Evolutionary conservation across 2,797 vertebrate genomes (phyloP).

Genomic region (Artibeus lituratus): DNA sequence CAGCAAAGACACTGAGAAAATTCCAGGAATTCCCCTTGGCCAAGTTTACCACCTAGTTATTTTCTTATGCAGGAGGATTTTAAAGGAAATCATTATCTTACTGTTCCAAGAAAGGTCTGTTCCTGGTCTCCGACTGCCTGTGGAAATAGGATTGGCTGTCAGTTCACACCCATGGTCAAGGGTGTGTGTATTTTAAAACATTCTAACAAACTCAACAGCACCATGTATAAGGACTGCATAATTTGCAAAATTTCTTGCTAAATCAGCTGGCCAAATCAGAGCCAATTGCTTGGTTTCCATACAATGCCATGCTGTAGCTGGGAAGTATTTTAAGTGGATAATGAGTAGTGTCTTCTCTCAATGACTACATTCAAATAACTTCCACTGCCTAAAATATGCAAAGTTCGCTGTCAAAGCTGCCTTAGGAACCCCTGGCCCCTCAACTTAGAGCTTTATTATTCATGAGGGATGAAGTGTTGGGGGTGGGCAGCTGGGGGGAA

Average conservation of each 20-base stretch:
- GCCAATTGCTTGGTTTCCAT: conserved; percentile 51
- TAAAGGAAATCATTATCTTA: conserved; percentile 47
- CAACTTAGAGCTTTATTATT: background rate
- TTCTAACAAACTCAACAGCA: conserved; percentile 50
- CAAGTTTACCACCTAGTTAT: conserved; percentile 12
- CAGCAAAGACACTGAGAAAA: background rate
- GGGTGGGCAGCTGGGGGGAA: rapidly evolving
- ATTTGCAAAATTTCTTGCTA: conserved; percentile 67
- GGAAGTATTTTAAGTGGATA: conserved; percentile 75
- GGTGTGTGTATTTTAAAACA: conserved; percentile 61
- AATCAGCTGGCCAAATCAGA: conserved; percentile 68
- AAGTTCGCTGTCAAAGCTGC: conserved; percentile 26
- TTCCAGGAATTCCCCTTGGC: conserved; percentile 23
- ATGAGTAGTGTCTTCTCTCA: conserved; percentile 62
- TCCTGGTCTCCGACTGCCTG: background rate
- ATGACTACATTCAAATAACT: conserved; percentile 63
- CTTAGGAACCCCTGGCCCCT: conserved; percentile 5
- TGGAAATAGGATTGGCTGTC: background rate
- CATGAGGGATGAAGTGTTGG: background rate
- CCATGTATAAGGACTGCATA: conserved; percentile 60
- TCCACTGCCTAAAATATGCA: conserved; percentile 52
- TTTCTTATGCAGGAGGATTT: conserved; percentile 32
- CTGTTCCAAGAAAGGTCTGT: conserved; percentile 25
- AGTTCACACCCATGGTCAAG: conserved; percentile 48
- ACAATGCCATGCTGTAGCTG: background rate